Base-by-base conservation (phyloP, 2,113 vertebrate genomes). In the Gnathonemus echidnorhynchus region DNA sequence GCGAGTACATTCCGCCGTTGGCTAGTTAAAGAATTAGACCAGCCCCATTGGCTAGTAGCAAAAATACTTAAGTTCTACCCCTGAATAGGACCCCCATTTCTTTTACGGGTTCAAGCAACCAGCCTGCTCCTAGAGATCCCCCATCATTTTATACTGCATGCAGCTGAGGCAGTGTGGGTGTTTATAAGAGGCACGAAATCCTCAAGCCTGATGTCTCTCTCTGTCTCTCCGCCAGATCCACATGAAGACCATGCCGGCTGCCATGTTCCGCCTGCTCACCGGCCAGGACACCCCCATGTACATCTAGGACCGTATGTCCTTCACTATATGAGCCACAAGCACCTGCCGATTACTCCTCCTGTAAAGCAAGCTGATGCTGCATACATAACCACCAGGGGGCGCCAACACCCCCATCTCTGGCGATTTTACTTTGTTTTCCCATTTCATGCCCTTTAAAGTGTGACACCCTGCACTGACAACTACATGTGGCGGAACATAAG, bases 231-330 rank as follows among this genome's bases (percentile, higher is more conserved):
- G 88, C 88, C 95, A 99, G 98, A 99, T 99, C 86, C 98, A 99
- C 94, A 99, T 99, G 98, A 99, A 99, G 96, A 99, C 98, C 0
- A 99, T 99, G 98, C 98, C 98, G 9, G 98, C 98, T 0, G 98
- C 98, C 93, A 99, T 99, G 98, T 99, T 99, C 96, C 96, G 98
- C 94, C 98, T 99, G 39, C 97, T 99, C n/a, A 99, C 98, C 0
- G 98, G 98, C 85, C 98, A 99, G 93, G 98, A 99, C 95, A 99
- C 98, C 1, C 98, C 98, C 0, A 95, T 99, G 87, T 99, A 99
- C 95, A 99, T 99, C 96, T 99, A 95, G 96, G 90, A 56, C 3
- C 89, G 58, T n/a, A 48, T 24, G 42, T 92, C 92, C 42, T 84
- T 89, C 66, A 90, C 35, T 90, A 46, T 90, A 91, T 87, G 39